Conservation (phyloP, 1,140 invertebrate species). For the Drosophila virilis region DNA sequence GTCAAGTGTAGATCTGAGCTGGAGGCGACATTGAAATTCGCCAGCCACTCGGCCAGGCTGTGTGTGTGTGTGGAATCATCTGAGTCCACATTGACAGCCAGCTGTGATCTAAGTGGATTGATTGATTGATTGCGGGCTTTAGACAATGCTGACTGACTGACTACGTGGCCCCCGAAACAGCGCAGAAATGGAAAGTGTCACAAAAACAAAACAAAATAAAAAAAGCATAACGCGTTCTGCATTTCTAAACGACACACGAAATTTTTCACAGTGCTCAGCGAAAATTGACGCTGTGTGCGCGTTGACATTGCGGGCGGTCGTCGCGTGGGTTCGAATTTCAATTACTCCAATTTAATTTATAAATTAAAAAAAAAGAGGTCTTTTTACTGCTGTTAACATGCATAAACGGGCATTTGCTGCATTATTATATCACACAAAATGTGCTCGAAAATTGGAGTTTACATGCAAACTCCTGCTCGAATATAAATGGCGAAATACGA, state of each 20-base stretch:
- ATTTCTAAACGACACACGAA: conserved; percentile 55
- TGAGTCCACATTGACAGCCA: conserved; percentile 13
- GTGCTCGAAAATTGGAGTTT: background rate
- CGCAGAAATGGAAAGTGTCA: conserved; percentile 52
- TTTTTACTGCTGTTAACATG: background rate
- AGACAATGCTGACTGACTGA: conserved; percentile 3
- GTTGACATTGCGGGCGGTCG: conserved; percentile 18
- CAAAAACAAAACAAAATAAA: background rate
- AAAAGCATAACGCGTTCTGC: conserved; percentile 49
- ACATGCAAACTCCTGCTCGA: background rate
- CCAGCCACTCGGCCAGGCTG: background rate
- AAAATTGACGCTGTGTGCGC: conserved; percentile 14
- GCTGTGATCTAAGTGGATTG: conserved; percentile 33
- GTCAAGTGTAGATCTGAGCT: conserved; percentile 58
- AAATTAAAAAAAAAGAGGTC: background rate
- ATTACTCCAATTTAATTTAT: conserved; percentile 13
- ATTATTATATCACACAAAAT: background rate
- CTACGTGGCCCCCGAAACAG: conserved; percentile 17
- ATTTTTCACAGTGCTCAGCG: conserved; percentile 22
- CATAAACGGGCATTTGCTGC: background rate
- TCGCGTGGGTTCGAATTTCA: conserved; percentile 6
- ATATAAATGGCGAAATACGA: background rate
- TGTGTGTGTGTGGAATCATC: background rate
- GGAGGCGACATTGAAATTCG: conserved; percentile 62
- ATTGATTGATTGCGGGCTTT: conserved; percentile 35